Evolutionary conservation across 2,113 vertebrate species (phyloP).

Genomic region (Acrocephalus kingi): DNA sequence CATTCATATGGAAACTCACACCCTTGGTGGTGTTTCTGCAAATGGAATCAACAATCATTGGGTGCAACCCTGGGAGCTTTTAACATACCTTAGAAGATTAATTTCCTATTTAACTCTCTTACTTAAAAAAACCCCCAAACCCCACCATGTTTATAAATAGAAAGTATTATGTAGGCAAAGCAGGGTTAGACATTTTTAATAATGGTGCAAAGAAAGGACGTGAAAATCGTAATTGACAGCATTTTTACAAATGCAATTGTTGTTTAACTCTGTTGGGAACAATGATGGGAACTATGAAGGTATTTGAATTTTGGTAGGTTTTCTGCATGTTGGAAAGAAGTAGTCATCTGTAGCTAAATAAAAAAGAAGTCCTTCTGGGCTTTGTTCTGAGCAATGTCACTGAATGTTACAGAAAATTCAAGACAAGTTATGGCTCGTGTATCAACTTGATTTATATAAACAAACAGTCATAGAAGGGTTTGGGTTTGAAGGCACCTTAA

Average conservation of each 20-base stretch:
- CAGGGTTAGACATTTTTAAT: background rate
- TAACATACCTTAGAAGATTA: background rate
- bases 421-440: background rate
- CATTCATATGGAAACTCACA: slow-evolving; percentile 31
- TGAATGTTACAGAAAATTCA: background rate
- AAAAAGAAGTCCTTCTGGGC: background rate
- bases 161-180: background rate
- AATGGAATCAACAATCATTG: background rate
- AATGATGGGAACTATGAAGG: background rate
- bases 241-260: background rate
- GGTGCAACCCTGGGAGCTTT: background rate
- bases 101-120: background rate
- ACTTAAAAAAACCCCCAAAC: background rate
- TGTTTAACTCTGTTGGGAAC: background rate
- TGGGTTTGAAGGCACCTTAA: background rate
- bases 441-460: background rate
- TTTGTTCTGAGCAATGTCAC: background rate
- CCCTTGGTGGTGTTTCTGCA: background rate
- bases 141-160: background rate
- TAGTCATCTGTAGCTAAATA: background rate
- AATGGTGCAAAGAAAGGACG: background rate
- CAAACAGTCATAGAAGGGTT: background rate
- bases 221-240: background rate
- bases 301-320: background rate
- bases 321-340: background rate